Base-by-base conservation (phyloP, 2,888 invertebrate species). In the Alloscopus bannaensis region DNA sequence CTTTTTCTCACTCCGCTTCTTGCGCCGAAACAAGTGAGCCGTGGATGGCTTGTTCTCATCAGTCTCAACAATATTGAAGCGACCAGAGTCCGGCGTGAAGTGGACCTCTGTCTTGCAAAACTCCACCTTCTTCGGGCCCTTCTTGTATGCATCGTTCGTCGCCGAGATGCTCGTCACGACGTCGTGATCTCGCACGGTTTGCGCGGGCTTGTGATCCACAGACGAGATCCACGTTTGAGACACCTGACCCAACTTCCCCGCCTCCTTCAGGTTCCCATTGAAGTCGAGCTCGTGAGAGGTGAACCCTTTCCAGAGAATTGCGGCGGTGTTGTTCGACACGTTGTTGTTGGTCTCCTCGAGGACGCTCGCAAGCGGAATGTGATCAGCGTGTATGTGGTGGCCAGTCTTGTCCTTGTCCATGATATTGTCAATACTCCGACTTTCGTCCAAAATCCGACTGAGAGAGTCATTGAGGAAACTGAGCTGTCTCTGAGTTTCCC, bases 21-120 rank as follows among this genome's bases (percentile, higher is more conserved):
- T 84, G 6, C 93, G 90, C 81, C 95, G 90, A 87, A 94, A 94
- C 87, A 94, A 93, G 87, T 93, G 93, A 0, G 94, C 93, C 3
- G 95, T 94, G 11, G 95, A 95, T 55, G 95, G 95, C 88, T 95
- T 95, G 87, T 95, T 95, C 82, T 93, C 94, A 88, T 95, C 94
- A 0, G 95, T 95, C 87, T 95, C 94, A 36, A 95, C 95, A 77
- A 95, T 95, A 87, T 95, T 94, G 0, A 95, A 94, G 86, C 92
- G 92, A 0, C 95, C 95, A 0, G 94, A 93, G 87, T 95, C 95
- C 18, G 94, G 93, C 0, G 94, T 93, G 87, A 95, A 95, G 88
- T 95, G 95, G 28, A 95, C 92, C 89, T 95, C 95, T 0, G 95
- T 95, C 89, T 95, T 95, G 87, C 94, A 94, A 88, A 95, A 95